phyloP scores from a whole-genome alignment of 2,888 invertebrate genomes.

The Adelphocoris suturalis region DNA sequence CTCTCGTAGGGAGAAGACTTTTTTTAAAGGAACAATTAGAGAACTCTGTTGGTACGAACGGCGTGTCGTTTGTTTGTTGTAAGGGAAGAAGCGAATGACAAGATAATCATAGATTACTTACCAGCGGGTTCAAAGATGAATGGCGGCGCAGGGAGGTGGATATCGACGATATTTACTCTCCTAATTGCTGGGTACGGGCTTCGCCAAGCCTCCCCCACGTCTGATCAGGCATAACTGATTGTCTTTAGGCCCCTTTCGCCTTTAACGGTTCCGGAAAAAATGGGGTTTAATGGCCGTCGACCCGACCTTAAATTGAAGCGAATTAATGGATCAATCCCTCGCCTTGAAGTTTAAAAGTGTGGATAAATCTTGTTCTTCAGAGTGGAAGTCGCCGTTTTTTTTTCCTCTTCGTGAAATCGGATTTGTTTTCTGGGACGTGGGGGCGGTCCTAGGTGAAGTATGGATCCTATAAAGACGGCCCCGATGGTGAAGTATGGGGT shows the following conservation, averaged over 20 bases:
- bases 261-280: slow-evolving; percentile 46
- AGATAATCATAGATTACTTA: slow-evolving; percentile 70
- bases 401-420: slow-evolving; percentile 50
- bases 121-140: slow-evolving; percentile 62
- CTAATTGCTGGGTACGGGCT: slow-evolving; percentile 66
- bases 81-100: slow-evolving; percentile 48
- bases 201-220: slow-evolving; percentile 8
- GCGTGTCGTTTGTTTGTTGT: slow-evolving; percentile 63
- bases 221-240: slow-evolving; percentile 67
- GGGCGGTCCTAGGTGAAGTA: background rate
- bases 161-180: slow-evolving; percentile 67
- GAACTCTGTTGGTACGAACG: slow-evolving; percentile 56
- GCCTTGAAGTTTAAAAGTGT: slow-evolving; percentile 69
- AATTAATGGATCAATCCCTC: slow-evolving; percentile 70
- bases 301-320: slow-evolving; percentile 64
- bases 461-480: slow-evolving; percentile 8
- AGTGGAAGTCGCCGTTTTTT: slow-evolving; percentile 30
- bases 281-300: slow-evolving; percentile 60
- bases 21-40: slow-evolving; percentile 64
- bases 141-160: slow-evolving; percentile 50
- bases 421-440: slow-evolving; percentile 22
- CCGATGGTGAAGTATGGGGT: slow-evolving; percentile 54
- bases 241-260: background rate
- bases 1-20: slow-evolving; percentile 2
- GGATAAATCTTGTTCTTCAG: slow-evolving; percentile 55